These are phyloP conservation scores for Deilephila porcellus DNA, from an alignment of 2,888 invertebrate genomes.

Conservation along the genomic window DNA sequence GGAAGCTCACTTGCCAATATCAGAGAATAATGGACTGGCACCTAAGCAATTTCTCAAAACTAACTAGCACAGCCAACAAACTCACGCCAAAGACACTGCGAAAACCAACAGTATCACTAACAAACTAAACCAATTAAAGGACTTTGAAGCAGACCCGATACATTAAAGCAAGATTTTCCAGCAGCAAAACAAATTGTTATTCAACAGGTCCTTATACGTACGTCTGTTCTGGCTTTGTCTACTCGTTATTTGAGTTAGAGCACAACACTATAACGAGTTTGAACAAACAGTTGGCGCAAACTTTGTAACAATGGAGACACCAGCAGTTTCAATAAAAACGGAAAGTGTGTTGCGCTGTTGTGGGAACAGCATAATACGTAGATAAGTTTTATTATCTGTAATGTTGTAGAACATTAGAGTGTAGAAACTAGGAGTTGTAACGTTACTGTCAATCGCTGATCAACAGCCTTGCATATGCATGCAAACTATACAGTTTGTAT, in stretches of 20 bases:
- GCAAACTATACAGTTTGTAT: not conserved
- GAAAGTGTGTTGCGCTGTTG: not conserved
- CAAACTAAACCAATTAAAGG: conserved; percentile 6
- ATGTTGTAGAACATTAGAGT: too few relatives aligned
- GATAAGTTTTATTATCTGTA: conserved; percentile 1
- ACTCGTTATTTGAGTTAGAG: conserved; percentile 30
- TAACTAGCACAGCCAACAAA: too few relatives aligned
- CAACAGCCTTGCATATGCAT: too few relatives aligned
- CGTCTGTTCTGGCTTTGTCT: conserved; percentile 31
- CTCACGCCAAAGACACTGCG: not conserved
- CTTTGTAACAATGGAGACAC: conserved; percentile 13
- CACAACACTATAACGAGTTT: conserved; percentile 23
- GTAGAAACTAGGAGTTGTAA: too few relatives aligned
- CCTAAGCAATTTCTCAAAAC: too few relatives aligned
- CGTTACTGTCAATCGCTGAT: too few relatives aligned
- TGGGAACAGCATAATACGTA: not conserved
- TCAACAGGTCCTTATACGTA: conserved; percentile 53
- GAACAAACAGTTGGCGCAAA: conserved; percentile 17
- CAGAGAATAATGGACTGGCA: too few relatives aligned
- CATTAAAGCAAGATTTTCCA: conserved; percentile 28
- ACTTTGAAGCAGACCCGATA: not conserved
- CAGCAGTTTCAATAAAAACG: conserved; percentile 15
- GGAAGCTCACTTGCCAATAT: too few relatives aligned
- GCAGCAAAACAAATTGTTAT: conserved; percentile 37
- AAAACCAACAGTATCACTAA: not conserved